Conservation (phyloP, 2,888 invertebrate species). For the Anoplius nigerrimus region DNA sequence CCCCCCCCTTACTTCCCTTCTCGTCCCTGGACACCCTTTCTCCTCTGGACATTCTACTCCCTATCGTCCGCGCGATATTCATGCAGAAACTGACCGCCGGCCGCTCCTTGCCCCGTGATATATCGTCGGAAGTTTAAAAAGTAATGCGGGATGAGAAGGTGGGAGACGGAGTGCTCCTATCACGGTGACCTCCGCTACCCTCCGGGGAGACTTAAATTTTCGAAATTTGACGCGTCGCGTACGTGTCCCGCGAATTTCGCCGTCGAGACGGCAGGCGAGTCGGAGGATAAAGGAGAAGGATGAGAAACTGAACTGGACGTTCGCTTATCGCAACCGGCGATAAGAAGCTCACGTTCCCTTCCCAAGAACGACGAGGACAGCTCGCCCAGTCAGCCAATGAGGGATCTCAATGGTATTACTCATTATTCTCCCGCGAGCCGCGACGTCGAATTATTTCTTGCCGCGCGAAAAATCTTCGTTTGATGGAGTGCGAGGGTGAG, state of each 20-base stretch:
- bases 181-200: slow-evolving; percentile 30
- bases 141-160: slow-evolving; percentile 52
- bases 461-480: neutral
- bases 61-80: slow-evolving; percentile 52
- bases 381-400: no score
- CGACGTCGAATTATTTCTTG: slow-evolving; percentile 6
- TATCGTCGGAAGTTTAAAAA: slow-evolving; percentile 73
- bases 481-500: neutral
- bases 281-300: slow-evolving; percentile 14
- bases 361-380: slow-evolving; percentile 25
- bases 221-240: slow-evolving; percentile 53
- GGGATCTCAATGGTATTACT: slow-evolving; percentile 6
- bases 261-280: slow-evolving; percentile 15
- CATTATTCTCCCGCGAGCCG: no score
- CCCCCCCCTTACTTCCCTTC: no score
- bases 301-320: slow-evolving; percentile 24
- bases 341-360: slow-evolving; percentile 38
- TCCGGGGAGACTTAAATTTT: slow-evolving; percentile 68
- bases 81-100: slow-evolving; percentile 70
- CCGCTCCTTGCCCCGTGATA: slow-evolving; percentile 63
- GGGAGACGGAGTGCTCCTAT: slow-evolving; percentile 9
- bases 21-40: no score
- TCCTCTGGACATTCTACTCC: no score
- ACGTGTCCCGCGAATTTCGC: slow-evolving; percentile 36
- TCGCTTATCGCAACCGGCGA: slow-evolving; percentile 44